Percentiles rank a stretch among this genome's conserved stretches.
These are phyloP conservation scores for Xylocopa sonorina DNA, from an alignment of 1,140 invertebrate species.

Conservation along the genomic window DNA sequence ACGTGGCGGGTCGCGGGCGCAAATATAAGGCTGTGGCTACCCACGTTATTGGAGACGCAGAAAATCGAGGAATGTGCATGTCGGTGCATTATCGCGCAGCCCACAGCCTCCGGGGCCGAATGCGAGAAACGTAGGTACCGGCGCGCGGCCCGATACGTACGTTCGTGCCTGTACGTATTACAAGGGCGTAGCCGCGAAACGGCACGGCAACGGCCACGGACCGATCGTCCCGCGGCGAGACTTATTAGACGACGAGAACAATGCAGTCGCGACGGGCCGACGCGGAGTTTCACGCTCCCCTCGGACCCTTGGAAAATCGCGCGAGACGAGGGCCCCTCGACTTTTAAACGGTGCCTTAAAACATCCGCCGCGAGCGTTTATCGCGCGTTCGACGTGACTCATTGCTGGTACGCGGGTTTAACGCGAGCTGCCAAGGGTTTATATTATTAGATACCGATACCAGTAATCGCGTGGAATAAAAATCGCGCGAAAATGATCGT, in stretches of 20 bases:
- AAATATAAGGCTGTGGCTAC: constrained; percentile 64
- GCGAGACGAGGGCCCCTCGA: too few species aligned
- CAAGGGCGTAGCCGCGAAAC: constrained; percentile 32
- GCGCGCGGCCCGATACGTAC: constrained; percentile 39
- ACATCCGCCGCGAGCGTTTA: too few species aligned
- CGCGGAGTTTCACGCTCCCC: background rate
- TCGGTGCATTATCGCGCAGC: constrained; percentile 69
- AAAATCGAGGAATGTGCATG: constrained; percentile 70
- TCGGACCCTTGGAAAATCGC: too few species aligned
- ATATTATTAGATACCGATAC: too few species aligned
- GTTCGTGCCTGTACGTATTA: constrained; percentile 17
- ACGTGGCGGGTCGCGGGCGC: constrained; percentile 36
- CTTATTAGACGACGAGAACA: constrained; percentile 45
- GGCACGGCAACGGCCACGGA: background rate
- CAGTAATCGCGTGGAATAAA: too few species aligned
- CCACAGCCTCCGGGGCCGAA: constrained; percentile 57
- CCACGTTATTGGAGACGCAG: constrained; percentile 73
- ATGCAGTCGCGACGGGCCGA: constrained; percentile 13
- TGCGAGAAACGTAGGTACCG: constrained; percentile 57
- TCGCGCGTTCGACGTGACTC: too few species aligned
- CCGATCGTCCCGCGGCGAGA: constrained; percentile 4
- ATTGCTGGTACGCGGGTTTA: too few species aligned
- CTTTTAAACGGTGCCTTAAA: too few species aligned
- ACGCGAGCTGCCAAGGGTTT: too few species aligned
- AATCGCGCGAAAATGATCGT: too few species aligned